These are phyloP conservation scores for Rhabdomys dilectus DNA, from an alignment of 2,113 vertebrate species.

Conservation along the genomic window DNA sequence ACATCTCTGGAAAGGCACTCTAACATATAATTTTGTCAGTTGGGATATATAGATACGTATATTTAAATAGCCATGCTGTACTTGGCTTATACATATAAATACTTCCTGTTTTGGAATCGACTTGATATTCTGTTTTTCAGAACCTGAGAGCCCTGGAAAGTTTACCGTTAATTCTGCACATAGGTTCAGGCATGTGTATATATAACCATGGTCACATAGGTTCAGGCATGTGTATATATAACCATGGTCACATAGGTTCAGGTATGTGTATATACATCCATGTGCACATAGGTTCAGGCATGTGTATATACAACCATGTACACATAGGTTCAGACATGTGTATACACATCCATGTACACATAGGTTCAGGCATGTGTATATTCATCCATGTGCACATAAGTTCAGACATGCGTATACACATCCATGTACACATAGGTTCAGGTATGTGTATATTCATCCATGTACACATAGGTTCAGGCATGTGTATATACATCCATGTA, in stretches of 20 bases:
- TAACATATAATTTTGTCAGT: conserved; percentile 27
- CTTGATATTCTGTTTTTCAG: conserved; percentile 41
- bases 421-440: too few species aligned
- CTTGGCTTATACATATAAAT: conserved; percentile 1
- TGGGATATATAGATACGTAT: background rate
- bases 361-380: too few species aligned
- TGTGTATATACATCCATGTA: too few species aligned
- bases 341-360: too few species aligned
- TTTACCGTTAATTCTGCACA: background rate
- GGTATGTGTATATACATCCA: background rate
- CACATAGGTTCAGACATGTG: too few species aligned
- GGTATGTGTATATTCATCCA: too few species aligned
- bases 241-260: background rate
- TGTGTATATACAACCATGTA: too few species aligned
- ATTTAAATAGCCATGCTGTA: conserved; percentile 17
- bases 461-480: too few species aligned
- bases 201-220: background rate
- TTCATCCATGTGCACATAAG: too few species aligned
- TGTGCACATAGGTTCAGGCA: background rate
- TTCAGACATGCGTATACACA: too few species aligned
- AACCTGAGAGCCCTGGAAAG: background rate
- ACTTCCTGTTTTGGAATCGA: conserved; percentile 9
- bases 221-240: too few species aligned
- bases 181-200: background rate
- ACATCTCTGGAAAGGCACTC: conserved; percentile 49